A percentile compares a stretch with the other conserved stretches of the same genome.
phyloP scores from a whole-genome alignment of 2,888 invertebrate genomes.

The Cyrtodaria siliqua region DNA sequence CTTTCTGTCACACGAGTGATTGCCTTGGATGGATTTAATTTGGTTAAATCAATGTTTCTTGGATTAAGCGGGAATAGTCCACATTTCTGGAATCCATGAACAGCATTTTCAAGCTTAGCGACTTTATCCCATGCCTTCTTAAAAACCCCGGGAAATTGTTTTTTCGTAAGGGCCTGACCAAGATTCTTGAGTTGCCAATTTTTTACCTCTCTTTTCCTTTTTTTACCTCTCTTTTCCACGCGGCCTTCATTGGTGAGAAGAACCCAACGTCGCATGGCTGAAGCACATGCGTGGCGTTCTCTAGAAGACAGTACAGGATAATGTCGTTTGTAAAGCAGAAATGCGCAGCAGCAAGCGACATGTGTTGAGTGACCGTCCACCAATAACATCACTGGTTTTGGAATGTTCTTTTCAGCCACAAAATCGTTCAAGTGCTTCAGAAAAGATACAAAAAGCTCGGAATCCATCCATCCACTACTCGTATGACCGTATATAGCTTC shows the following conservation, averaged over 20 bases:
- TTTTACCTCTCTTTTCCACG: too few relatives aligned
- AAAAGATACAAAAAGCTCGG: slow-evolving; percentile 32
- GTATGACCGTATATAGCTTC: slow-evolving; percentile 35
- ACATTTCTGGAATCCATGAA: slow-evolving; percentile 26
- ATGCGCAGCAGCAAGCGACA: slow-evolving; percentile 11
- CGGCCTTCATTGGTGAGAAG: too few relatives aligned
- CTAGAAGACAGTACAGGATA: slow-evolving; percentile 43
- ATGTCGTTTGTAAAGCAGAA: slow-evolving; percentile 37
- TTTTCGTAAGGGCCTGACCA: too few relatives aligned
- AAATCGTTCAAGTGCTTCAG: slow-evolving; percentile 15
- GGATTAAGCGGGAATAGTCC: slow-evolving; percentile 13
- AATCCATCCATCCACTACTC: slow-evolving; percentile 51
- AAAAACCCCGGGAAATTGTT: too few relatives aligned
- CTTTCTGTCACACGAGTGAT: too few relatives aligned
- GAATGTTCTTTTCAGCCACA: neutral
- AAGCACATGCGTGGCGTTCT: slow-evolving; percentile 40
- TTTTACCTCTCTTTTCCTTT: too few relatives aligned
- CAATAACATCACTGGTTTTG: slow-evolving; percentile 32
- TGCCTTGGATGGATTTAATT: slow-evolving; percentile 18
- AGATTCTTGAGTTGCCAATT: slow-evolving; percentile 14
- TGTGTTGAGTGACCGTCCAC: slow-evolving; percentile 52
- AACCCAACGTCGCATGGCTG: slow-evolving; percentile 45
- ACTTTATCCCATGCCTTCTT: slow-evolving; percentile 18
- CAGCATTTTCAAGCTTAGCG: slow-evolving; percentile 25
- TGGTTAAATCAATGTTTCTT: slow-evolving; percentile 17